A percentile compares a stretch with the other conserved stretches of the same genome.
Conservation (phyloP, 2,113 vertebrate genomes). For the Sceloporus undulatus region DNA sequence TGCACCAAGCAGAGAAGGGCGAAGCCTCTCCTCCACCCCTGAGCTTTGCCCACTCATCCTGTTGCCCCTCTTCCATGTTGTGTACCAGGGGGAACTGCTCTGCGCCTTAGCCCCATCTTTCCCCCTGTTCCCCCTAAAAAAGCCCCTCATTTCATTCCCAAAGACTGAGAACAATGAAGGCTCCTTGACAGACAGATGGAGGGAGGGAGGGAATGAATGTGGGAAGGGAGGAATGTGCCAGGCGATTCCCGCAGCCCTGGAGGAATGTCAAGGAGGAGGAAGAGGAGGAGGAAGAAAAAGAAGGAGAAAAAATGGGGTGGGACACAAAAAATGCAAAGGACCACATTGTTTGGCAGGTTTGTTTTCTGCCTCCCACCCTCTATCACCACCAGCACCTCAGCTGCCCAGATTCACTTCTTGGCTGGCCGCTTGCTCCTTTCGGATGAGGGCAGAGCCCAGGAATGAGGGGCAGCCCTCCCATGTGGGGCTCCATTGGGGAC, state of each 20-base stretch:
- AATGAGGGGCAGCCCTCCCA: not conserved
- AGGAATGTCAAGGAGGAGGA: conserved; percentile 10
- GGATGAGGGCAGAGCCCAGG: not conserved
- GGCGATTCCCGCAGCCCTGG: not conserved
- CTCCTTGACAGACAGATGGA: not conserved
- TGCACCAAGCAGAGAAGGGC: no score
- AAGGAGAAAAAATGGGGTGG: not conserved
- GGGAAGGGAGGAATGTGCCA: not conserved
- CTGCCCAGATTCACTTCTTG: not conserved
- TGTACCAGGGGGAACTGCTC: not conserved
- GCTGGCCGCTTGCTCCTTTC: not conserved
- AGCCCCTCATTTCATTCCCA: not conserved
- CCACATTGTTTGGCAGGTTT: not conserved
- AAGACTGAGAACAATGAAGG: conserved; percentile 14
- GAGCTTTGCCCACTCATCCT: not conserved
- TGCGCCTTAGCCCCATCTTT: not conserved
- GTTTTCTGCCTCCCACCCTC: not conserved
- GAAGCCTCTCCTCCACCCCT: not conserved
- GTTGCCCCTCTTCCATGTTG: no score
- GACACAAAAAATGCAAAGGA: not conserved
- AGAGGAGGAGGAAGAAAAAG: not conserved
- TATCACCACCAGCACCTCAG: no score
- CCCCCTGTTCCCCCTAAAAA: not conserved
- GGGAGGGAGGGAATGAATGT: not conserved
- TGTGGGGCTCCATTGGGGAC: not conserved